Conservation (phyloP, 2,888 invertebrate species). For the Platynereis dumerilii region DNA sequence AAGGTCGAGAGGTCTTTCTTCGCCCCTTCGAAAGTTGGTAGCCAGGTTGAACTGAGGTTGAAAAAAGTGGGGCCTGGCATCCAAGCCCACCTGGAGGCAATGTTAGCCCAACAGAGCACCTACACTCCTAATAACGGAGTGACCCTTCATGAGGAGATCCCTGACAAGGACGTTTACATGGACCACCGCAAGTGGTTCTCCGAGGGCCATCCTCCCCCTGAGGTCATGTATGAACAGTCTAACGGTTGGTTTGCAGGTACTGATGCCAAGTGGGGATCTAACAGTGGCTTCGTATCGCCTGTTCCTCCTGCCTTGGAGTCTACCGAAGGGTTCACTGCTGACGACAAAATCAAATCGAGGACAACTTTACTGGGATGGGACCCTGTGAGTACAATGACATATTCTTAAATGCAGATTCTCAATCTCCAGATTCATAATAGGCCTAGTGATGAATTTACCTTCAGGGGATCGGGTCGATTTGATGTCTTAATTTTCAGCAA, state of each 20-base stretch:
- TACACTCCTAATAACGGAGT: background rate
- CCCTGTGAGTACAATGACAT: conserved; percentile 48
- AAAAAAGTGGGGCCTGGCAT: conserved; percentile 4
- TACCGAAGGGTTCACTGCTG: conserved; percentile 22
- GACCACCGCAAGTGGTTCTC: conserved; percentile 2
- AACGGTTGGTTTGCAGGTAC: background rate
- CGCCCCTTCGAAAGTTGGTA: background rate
- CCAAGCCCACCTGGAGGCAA: background rate
- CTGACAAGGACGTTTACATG: background rate
- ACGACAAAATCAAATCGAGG: conserved; percentile 41
- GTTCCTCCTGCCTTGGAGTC: conserved; percentile 8
- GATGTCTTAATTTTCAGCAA: too few relatives aligned
- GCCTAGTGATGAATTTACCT: too few relatives aligned
- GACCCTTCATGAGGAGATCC: background rate
- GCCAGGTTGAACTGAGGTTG: background rate
- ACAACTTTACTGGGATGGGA: conserved; percentile 56
- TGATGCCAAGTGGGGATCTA: background rate
- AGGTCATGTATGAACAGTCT: conserved; percentile 1
- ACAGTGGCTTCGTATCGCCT: background rate
- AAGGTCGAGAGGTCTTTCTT: background rate
- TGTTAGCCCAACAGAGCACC: conserved; percentile 1
- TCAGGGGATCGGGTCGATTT: too few relatives aligned
- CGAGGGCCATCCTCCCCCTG: background rate
- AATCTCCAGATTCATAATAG: too few relatives aligned
- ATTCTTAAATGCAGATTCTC: background rate